A percentile compares a stretch with the other conserved stretches of the same genome.
These are phyloP conservation scores for Varroa destructor DNA, from an alignment of 1,140 invertebrate species.

Conservation along the genomic window DNA sequence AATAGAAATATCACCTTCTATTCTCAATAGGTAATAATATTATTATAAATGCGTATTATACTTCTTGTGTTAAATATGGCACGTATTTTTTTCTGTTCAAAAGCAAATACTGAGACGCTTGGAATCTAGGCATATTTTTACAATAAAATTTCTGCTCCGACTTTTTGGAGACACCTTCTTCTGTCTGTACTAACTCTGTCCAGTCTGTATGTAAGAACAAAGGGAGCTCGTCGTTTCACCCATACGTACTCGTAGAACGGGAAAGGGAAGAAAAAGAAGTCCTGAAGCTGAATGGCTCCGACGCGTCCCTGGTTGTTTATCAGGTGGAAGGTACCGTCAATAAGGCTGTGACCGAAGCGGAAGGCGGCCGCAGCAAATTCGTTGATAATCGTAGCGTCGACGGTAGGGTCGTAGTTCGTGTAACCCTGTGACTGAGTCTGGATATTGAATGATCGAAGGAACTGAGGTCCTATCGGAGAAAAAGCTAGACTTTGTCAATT, in stretches of 20 bases:
- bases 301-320: slow-evolving; percentile 33
- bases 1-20: too few species aligned
- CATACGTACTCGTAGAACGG: slow-evolving; percentile 31
- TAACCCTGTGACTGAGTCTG: slow-evolving; percentile 35
- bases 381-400: slow-evolving; percentile 65
- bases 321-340: slow-evolving; percentile 46
- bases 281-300: slow-evolving; percentile 33
- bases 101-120: too few species aligned
- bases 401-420: slow-evolving; percentile 45
- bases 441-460: slow-evolving; percentile 32
- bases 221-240: too few species aligned
- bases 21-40: too few species aligned
- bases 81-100: too few species aligned
- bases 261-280: slow-evolving; percentile 36
- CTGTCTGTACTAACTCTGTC: too few species aligned
- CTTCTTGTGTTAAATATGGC: too few species aligned
- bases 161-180: too few species aligned
- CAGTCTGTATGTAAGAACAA: too few species aligned
- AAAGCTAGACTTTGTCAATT: not conserved
- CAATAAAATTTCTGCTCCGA: too few species aligned
- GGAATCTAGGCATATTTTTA: too few species aligned
- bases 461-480: slow-evolving; percentile 29
- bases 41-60: too few species aligned
- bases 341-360: slow-evolving; percentile 70
- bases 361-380: slow-evolving; percentile 73